Percentiles rank a stretch among this genome's conserved stretches.
Conservation (phyloP, 2,888 invertebrate species). For the Ferdinandea cuprea region DNA sequence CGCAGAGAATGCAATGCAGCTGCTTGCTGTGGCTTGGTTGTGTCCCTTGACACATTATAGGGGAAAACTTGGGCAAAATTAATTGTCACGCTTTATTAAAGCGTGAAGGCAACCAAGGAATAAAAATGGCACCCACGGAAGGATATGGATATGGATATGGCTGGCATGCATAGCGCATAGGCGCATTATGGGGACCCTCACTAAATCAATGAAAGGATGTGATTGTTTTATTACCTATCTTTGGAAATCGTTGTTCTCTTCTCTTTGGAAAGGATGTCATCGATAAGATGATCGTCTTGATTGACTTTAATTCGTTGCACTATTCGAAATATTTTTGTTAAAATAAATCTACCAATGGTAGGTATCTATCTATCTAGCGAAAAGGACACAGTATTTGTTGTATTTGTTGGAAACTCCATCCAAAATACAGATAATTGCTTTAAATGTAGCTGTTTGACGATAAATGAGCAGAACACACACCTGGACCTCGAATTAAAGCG, state of each 20-base stretch:
- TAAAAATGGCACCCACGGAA: conserved; percentile 75
- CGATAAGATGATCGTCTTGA: conserved; percentile 62
- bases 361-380: not conserved
- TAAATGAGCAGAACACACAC: conserved; percentile 35
- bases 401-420: conserved; percentile 10
- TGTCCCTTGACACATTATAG: conserved; percentile 29
- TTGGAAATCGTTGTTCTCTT: conserved; percentile 41
- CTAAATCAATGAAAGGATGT: conserved; percentile 50
- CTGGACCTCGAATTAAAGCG: conserved; percentile 63
- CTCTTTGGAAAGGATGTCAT: conserved; percentile 51
- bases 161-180: too few species aligned
- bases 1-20: conserved; percentile 49
- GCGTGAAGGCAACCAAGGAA: conserved; percentile 82
- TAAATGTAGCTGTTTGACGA: conserved; percentile 2
- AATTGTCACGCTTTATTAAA: conserved; percentile 78
- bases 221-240: conserved; percentile 1
- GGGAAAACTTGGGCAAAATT: conserved; percentile 59
- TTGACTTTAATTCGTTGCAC: conserved; percentile 54
- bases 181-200: too few species aligned
- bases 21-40: too few species aligned
- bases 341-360: conserved; percentile 12
- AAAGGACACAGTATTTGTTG: not conserved
- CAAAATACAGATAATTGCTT: conserved; percentile 6
- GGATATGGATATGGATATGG: conserved; percentile 41
- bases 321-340: conserved; percentile 5